Evolutionary conservation across 1,140 invertebrate genomes (phyloP), one percentile per base, ranked within the genome.

Genomic region (Drosophila mauritiana): DNA sequence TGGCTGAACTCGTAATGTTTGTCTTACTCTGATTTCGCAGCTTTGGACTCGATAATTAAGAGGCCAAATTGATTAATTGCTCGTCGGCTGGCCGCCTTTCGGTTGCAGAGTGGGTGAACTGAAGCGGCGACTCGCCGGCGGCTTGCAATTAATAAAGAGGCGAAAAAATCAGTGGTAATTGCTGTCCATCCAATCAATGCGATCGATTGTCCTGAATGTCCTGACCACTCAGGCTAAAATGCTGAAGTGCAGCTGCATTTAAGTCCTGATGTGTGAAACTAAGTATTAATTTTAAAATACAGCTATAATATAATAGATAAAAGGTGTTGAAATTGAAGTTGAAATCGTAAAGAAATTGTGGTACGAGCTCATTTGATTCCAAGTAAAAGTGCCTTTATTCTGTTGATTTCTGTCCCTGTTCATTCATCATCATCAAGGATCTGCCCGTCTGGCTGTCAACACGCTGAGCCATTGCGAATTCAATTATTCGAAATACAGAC

Each of bases 401-500:
- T 17, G n/a, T 51, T 48, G 20, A 48, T 27, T 48, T 48, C 13
- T 8, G 22, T 3, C 15, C 5, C 10, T 10, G 54, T 25, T 49
- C 45, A 67, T 67, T 48, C 52, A 80, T 57, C 62, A 75, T 37
- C 40, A 52, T 39, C 63, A 51, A 45, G 42, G 15, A 4, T 15
- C 45, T 53, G 75, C 62, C 61, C 67, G 36, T 46, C 43, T 52
- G 67, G 10, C 59, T 67, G 57, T 59, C 62, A 78, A 36, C 22
- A 51, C 42, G 36, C 37, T 58, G 17, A 54, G 56, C 59, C 76
- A 76, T 57, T 76, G 74, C 65, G 79, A 89, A 79, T 89, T 83
- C 75, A 86, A 86, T 86, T 88, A 86, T 83, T 89, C 80, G 65
- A 81, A 88, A 83, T 65, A 36, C 58, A 59, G 69, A 54, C 42